These are phyloP conservation scores for Microctenopoma steveboyesi DNA, from an alignment of 2,797 vertebrate species.

Conservation along the genomic window DNA sequence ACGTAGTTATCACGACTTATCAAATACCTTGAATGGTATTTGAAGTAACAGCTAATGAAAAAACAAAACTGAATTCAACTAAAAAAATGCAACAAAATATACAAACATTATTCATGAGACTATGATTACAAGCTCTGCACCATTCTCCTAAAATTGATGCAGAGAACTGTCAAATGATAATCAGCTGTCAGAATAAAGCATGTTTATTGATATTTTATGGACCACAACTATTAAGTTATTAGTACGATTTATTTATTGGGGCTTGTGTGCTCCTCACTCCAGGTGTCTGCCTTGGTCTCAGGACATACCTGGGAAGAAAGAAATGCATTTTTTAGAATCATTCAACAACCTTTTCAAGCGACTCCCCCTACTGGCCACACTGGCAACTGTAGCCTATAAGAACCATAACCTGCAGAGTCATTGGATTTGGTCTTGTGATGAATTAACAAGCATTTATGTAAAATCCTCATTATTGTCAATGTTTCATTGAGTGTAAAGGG, in stretches of 20 bases:
- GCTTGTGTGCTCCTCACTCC: slow-evolving; percentile 20
- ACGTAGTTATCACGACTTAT: neutral
- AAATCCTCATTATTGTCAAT: neutral
- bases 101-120: slow-evolving; percentile 74
- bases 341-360: neutral
- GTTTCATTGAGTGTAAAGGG: neutral
- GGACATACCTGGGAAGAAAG: slow-evolving; percentile 72
- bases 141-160: slow-evolving; percentile 30
- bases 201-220: slow-evolving; percentile 49
- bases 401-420: slow-evolving; percentile 10
- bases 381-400: slow-evolving; percentile 26
- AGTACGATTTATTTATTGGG: slow-evolving; percentile 5
- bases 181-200: slow-evolving; percentile 43
- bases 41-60: slow-evolving; percentile 41
- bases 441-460: neutral
- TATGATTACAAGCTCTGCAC: slow-evolving; percentile 54
- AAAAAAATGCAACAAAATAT: slow-evolving; percentile 56
- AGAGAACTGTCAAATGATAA: slow-evolving; percentile 13
- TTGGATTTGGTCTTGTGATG: neutral
- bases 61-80: slow-evolving; percentile 44
- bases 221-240: slow-evolving; percentile 28
- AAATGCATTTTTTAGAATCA: neutral
- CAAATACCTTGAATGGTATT: neutral
- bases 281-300: slow-evolving; percentile 57
- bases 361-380: slow-evolving; percentile 30